These are phyloP conservation scores for Sigmodon hispidus DNA, from an alignment of 2,113 vertebrate species.

Conservation along the genomic window DNA sequence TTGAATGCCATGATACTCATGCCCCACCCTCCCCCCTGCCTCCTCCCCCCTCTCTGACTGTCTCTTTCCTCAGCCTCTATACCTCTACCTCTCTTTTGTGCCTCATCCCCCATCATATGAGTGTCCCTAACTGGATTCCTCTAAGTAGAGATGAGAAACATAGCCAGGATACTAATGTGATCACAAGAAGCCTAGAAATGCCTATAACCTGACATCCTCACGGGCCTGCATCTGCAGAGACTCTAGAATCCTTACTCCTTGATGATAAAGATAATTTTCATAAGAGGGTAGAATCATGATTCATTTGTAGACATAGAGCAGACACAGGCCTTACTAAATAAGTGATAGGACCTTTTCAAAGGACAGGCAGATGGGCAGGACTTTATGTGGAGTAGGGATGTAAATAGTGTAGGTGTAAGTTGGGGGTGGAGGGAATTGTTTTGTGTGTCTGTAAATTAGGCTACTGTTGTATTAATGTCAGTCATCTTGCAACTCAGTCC, in stretches of 20 bases:
- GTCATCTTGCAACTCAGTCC: neutral
- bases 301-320: neutral
- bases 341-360: neutral
- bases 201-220: fast-evolving
- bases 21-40: no score
- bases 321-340: no score
- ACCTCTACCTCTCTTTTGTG: no score
- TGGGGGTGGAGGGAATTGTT: neutral
- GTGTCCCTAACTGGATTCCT: neutral
- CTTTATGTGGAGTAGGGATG: neutral
- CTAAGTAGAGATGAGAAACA: neutral
- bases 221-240: neutral
- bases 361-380: no score
- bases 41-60: neutral
- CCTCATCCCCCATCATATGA: neutral
- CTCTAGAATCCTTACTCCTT: neutral
- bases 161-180: fast-evolving
- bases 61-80: neutral
- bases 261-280: neutral
- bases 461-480: neutral
- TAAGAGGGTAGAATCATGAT: neutral
- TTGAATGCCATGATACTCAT: neutral
- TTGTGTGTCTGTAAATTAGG: neutral
- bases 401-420: neutral
- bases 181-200: no score